These are phyloP conservation scores for Sinocyclocheilus anophthalmus DNA, from an alignment of 2,113 vertebrate genomes.

Conservation along the genomic window DNA sequence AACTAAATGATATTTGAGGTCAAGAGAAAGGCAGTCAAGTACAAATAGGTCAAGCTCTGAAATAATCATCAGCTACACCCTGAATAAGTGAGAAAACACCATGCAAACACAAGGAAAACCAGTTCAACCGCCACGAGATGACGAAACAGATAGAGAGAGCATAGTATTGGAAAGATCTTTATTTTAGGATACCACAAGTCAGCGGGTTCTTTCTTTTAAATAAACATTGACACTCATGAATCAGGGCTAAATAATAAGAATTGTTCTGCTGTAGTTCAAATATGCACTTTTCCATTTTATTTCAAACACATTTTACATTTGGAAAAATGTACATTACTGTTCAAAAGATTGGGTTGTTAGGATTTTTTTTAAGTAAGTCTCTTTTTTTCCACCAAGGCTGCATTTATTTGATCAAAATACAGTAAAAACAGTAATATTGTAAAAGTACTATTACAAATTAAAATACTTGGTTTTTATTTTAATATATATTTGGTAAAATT, in stretches of 20 bases:
- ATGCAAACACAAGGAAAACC: constrained; percentile 32
- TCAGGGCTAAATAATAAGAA: background rate
- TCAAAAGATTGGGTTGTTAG: too few species aligned
- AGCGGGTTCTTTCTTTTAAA: background rate
- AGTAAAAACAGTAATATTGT: background rate
- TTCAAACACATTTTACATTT: too few species aligned
- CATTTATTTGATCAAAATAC: background rate
- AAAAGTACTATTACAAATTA: too few species aligned
- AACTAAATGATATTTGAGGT: constrained; percentile 11
- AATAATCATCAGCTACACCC: background rate
- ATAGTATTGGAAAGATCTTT: background rate
- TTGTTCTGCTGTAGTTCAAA: background rate
- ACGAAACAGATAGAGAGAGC: background rate
- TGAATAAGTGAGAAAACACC: background rate
- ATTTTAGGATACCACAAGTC: background rate
- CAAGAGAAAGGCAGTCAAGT: background rate
- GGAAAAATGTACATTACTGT: too few species aligned
- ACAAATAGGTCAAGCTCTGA: constrained; percentile 13
- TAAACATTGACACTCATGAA: background rate
- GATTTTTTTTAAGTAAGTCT: too few species aligned
- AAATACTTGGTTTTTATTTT: too few species aligned
- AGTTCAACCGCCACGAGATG: constrained; percentile 12
- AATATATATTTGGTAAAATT: background rate
- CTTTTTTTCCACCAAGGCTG: background rate
- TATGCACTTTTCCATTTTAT: too few species aligned